Evolutionary conservation across 2,888 invertebrate species (phyloP), one percentile per base, ranked within the genome.

Genomic region (Drosophila mercatorum): DNA sequence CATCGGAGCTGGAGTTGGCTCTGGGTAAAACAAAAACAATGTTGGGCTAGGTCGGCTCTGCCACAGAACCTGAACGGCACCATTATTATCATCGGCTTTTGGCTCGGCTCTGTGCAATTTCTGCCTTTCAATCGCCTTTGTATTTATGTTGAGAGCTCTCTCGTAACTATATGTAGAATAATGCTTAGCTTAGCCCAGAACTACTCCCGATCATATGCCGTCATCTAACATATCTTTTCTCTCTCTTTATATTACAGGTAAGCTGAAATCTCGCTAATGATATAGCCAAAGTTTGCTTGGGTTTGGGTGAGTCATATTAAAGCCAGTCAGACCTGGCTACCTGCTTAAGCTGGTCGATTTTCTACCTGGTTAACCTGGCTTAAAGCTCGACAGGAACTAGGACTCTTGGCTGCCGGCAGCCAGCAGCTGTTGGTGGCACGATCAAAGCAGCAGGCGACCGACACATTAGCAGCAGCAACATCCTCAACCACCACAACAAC

Each of bases 41-140:
- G 85, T 83, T 83, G 85, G 80, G 85, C 58, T 80, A 83, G 83
- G 81, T 81, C 71, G 53, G 69, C 53, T 72, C 43, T 68, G 78
- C 69, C 67, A 68, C 63, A 63, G 63, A 78, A 68, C 61, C 68
- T 61, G 78, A 67, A 68, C 72, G 73, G 68, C 71, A 68, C 68
- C 78, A 76, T 85, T 76, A 85, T 83, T 77, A 83, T 84, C 87
- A 87, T 87, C 80, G 80, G 76, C 62, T 76, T 86, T 88, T 78
- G 81, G 52, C 60, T 74, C 71, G 64, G 57, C 12, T 64, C 41
- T 3, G 36, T 31, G 63, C 74, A 81, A 69, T 65, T 73, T 53
- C 51, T 60, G n/a, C 41, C 68, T 74, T 66, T 66, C 47, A 62
- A 62, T 56, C 22, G 43, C 64, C 38, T 38, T 36, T 38, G 12